A percentile compares a stretch with the other conserved stretches of the same genome.
Conservation (phyloP, 2,888 invertebrate species). For the Campoplex capitator region DNA sequence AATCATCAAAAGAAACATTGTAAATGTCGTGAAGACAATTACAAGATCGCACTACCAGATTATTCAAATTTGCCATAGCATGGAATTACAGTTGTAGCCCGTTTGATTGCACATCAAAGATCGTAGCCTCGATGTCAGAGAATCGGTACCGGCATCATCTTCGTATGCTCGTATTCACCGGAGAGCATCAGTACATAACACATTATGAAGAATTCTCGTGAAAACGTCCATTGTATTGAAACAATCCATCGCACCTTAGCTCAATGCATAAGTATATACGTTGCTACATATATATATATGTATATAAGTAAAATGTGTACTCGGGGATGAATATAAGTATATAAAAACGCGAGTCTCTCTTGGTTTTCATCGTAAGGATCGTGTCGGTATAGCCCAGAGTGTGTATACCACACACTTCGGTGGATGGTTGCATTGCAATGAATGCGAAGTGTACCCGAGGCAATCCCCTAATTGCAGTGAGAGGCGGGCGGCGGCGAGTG, state of each 20-base stretch:
- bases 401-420: slow-evolving; percentile 48
- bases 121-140: not conserved
- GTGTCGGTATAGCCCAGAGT: slow-evolving; percentile 57
- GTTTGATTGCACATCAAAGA: slow-evolving; percentile 15
- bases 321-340: not conserved
- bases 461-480: slow-evolving; percentile 80
- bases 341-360: slow-evolving; percentile 30
- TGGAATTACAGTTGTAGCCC: not conserved
- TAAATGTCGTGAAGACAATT: not conserved
- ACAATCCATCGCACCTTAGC: slow-evolving; percentile 56
- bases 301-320: not conserved
- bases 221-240: slow-evolving; percentile 64
- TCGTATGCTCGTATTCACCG: not conserved
- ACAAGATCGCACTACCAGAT: not conserved
- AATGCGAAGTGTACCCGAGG: slow-evolving; percentile 79
- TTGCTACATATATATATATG: slow-evolving; percentile 4
- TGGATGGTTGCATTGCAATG: slow-evolving; percentile 77
- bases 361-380: slow-evolving; percentile 56
- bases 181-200: slow-evolving; percentile 17
- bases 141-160: not conserved
- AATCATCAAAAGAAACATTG: not conserved
- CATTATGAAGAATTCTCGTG: slow-evolving; percentile 53
- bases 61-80: not conserved
- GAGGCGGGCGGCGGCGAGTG: slow-evolving; percentile 67
- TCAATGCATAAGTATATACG: slow-evolving; percentile 26